Base-by-base conservation (phyloP, 64 coral and sea anemone genomes). In the Porites lutea region DNA sequence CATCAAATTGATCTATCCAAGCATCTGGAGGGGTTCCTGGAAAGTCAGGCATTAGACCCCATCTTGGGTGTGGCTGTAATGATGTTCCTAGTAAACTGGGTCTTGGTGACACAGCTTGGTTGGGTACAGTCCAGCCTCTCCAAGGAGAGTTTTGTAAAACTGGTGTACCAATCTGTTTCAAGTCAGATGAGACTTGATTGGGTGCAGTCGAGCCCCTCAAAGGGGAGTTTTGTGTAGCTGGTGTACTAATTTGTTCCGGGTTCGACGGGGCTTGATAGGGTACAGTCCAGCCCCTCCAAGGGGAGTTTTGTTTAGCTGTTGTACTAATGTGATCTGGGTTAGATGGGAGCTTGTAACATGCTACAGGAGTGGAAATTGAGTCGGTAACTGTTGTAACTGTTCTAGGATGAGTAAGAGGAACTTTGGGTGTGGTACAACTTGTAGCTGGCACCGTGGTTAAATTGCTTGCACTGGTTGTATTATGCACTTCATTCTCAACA, bases 1-100 rank as follows among this genome's bases (percentile, higher is more conserved):
- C 89, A 47, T 91, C 70, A 19, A 91, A 13, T 74, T 91, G 65
- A 60, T 91, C 78, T 74, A 91, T 91, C 89, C 89, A 91, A 49
- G 75, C 46, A 78, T 91, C 89, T 71, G 44, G 89, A 63, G 66
- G 79, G 8, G 79, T 67, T 21, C 78, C 69, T 67, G 77, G 53
- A 58, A 91, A 91, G 50, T 44, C 72, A 74, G 52, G 89, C 14
- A 76, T 61, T 2, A 60, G 89, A 74, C 79, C 67, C 89, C 78
- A 83, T 78, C 52, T 72, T 83, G 57, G 37, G 5, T 82, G 77
- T 83, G n/a, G 63, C 52, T 91, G 64, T 51, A 27, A 20, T 27
- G 8, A 57, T 90, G 59, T 54, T 67, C 65, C 52, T 70, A 11
- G 3, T 71, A 65, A 52, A 68, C 76, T 53, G 37, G 60, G 10